Base-by-base conservation (phyloP, 2,797 vertebrate genomes). In the Danio albolineatus region DNA sequence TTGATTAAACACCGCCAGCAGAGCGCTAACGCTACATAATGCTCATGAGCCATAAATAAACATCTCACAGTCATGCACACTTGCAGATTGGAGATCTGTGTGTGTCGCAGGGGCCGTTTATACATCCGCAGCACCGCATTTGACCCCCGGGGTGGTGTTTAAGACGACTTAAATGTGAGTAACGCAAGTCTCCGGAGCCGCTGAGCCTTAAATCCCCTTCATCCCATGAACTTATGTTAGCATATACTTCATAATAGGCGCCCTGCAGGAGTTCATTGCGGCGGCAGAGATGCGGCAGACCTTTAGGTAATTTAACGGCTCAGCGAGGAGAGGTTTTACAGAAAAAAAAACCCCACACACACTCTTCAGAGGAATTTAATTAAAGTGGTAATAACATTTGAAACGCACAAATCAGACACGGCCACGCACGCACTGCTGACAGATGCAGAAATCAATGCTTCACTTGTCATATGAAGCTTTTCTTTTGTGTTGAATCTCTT, bases 221-320 rank as follows among this genome's bases (percentile, higher is more conserved):
- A 84, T 86, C 88, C 83, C 53, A 73, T 81, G 81, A 86, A 89
- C 83, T 78, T 51, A 17, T 56, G 69, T 89, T 49, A 56, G 77
- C 70, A 59, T 65, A 69, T 56, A 80, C 67, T 76, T 82, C 72
- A 82, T 73, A 85, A 57, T 59, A 82, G 80, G 61, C 60, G 16
- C 72, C 53, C 75, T 61, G 57, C 74, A 73, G 75, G 61, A 83
- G 49, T 70, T 83, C 65, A 78, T 36, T 69, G 71, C 56, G 71
- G 79, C 61, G 76, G 48, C 75, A 49, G 51, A 69, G 61, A 78
- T 76, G 77, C 51, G 4, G 28, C 7, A 71, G 61, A 78, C 79
- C 76, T 83, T 76, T 81, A 86, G 76, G 85, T 88, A 91, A 92
- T 93, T 93, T 93, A 91, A 90, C 87, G 89, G 89, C 89, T 91